Evolutionary conservation across 1,140 invertebrate genomes (phyloP).

Genomic region (Aethina tumida): DNA sequence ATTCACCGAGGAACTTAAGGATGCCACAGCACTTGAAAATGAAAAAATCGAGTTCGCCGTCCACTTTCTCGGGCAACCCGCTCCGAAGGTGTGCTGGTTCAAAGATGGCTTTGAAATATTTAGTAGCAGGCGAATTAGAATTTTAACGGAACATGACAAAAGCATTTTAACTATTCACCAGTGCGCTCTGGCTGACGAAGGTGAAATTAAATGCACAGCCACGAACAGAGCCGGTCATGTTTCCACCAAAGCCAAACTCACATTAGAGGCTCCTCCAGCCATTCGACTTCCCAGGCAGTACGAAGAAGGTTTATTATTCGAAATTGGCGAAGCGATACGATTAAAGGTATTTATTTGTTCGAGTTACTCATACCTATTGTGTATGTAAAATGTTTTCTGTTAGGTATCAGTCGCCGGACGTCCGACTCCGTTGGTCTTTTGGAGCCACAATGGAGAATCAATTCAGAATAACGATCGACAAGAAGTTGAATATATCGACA

Average conservation of each 20-base stretch:
- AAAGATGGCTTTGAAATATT: constrained; percentile 81
- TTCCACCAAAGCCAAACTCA: constrained; percentile 59
- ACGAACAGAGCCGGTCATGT: constrained; percentile 73
- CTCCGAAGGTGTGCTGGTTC: constrained; percentile 86
- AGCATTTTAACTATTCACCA: constrained; percentile 76
- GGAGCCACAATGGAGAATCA: constrained; percentile 76
- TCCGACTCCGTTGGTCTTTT: constrained; percentile 71
- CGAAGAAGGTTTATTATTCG: constrained; percentile 53
- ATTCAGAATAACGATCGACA: constrained; percentile 52
- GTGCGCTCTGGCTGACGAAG: constrained; percentile 66
- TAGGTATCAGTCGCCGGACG: constrained; percentile 67
- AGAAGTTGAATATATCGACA: constrained; percentile 56
- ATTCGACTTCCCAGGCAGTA: constrained; percentile 70
- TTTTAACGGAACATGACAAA: constrained; percentile 63
- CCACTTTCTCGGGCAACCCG: constrained; percentile 68
- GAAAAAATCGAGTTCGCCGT: constrained; percentile 77
- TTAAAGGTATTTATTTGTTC: too few species aligned
- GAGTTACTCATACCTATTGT: background rate
- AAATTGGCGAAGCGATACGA: constrained; percentile 31
- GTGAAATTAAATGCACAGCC: constrained; percentile 80
- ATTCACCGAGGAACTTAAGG: constrained; percentile 56
- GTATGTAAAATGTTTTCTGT: constrained; percentile 17
- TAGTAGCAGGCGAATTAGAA: constrained; percentile 66
- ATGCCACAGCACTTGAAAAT: constrained; percentile 61
- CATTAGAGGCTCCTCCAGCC: constrained; percentile 70